Evolutionary conservation across 1,140 invertebrate species (phyloP), one percentile per base, ranked within the genome.

Genomic region (Brachionus angularis): DNA sequence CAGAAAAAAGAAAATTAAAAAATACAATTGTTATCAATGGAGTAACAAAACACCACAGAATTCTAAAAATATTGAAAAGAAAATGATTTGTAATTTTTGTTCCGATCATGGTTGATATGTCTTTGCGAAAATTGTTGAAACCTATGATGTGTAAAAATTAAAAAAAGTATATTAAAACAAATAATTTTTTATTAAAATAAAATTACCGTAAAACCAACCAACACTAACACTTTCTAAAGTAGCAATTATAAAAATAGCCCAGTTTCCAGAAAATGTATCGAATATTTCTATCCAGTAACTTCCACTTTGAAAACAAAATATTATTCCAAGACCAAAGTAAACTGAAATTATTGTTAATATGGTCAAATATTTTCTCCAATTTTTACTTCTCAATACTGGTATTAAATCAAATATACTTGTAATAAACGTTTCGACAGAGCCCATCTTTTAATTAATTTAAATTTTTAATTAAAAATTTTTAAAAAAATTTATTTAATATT

Each of bases 351-450:
- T 83, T 0, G 72, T 76, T 1, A 84, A 76, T 7, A 87, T 85
- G 67, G 88, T 85, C 55, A 82, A 80, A 39, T 84, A 79, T 70
- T 86, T 77, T 10, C 80, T 72, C 25, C 78, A 73, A 0, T 81
- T 79, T 18, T 75, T 72, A 0, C 80, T 74, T 50, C 84, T 77
- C 23, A 78, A 70, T 23, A 84, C 76, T 1, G 87, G 87, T 80
- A 85, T 86, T 49, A 84, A 80, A 76, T 89, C 88, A 4, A 88
- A 82, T 71, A 89, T 84, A 1, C 86, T 84, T 10, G 87, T 88
- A 67, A 86, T 86, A 62, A 89, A 86, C 23, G 87, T 86, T 79
- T 89, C 87, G 29, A 89, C 86, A 2, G 86, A 87, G 72, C 87
- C 87, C 76, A 89, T 89, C 80, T 89, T 86, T n/a, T 61, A 53